A percentile compares a stretch with the other conserved stretches of the same genome.
phyloP scores from a whole-genome alignment of 2,888 invertebrate genomes.

The Agrochola litura region DNA sequence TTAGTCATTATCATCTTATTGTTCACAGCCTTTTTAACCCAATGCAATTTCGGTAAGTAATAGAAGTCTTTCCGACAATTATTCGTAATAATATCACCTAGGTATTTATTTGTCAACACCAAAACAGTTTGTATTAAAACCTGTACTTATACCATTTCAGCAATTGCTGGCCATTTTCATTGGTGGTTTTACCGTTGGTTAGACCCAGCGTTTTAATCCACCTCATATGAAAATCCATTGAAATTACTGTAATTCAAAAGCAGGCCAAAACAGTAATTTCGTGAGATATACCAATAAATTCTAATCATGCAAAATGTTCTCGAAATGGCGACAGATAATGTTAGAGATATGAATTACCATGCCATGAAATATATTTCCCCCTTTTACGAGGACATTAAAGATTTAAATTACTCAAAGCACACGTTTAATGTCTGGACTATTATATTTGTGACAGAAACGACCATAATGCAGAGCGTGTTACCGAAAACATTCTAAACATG shows the following conservation, averaged over 20 bases:
- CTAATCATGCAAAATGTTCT: slow-evolving; percentile 46
- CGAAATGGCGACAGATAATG: slow-evolving; percentile 54
- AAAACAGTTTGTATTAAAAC: neutral
- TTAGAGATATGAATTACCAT: slow-evolving; percentile 58
- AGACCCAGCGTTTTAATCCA: neutral
- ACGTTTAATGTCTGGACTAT: slow-evolving; percentile 41
- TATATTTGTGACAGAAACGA: slow-evolving; percentile 52
- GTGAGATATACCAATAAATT: slow-evolving; percentile 42
- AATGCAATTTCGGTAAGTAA: neutral
- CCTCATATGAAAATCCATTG: neutral
- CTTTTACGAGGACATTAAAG: slow-evolving; percentile 58
- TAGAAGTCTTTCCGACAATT: neutral
- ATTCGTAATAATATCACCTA: neutral
- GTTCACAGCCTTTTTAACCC: neutral
- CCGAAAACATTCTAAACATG: slow-evolving; percentile 21
- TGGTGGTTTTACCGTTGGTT: neutral
- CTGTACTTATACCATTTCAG: neutral
- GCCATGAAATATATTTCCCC: slow-evolving; percentile 46
- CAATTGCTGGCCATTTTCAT: neutral
- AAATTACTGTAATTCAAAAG: neutral
- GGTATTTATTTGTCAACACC: neutral
- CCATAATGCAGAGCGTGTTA: slow-evolving; percentile 35
- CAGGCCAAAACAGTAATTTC: slow-evolving; percentile 29
- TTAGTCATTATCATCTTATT: neutral
- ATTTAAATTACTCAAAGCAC: slow-evolving; percentile 60